Evolutionary conservation across 2,797 vertebrate genomes (phyloP).

Genomic region (Picus viridis): DNA sequence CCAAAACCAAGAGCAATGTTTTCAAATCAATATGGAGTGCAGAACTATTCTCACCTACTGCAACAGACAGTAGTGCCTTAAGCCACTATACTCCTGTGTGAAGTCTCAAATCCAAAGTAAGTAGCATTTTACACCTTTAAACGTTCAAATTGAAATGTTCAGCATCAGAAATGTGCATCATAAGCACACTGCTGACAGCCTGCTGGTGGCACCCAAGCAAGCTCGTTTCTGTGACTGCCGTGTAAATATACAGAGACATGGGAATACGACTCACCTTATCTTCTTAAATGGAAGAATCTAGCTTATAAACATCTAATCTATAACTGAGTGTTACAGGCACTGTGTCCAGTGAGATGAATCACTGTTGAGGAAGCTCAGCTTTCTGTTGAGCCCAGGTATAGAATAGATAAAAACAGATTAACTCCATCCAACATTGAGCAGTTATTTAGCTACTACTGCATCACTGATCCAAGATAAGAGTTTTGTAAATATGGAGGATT

Average conservation of each 20-base stretch:
- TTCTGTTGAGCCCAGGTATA: background rate
- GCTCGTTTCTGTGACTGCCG: background rate
- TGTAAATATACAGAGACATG: accelerated
- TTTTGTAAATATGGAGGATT: background rate
- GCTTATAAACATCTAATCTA: background rate
- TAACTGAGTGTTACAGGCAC: background rate
- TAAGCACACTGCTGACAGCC: background rate
- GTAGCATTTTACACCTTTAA: background rate
- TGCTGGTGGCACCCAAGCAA: background rate
- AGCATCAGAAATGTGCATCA: background rate
- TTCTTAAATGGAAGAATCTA: background rate
- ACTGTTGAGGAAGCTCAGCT: background rate
- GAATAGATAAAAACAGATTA: background rate
- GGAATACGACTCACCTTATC: background rate
- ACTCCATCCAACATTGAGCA: background rate
- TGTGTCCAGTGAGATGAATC: background rate
- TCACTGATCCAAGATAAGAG: background rate
- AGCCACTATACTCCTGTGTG: background rate
- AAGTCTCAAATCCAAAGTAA: background rate
- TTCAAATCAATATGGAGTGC: background rate
- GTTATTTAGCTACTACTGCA: background rate
- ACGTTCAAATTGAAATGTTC: background rate
- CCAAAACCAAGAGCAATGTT: background rate
- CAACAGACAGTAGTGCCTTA: background rate
- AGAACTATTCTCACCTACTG: background rate